Evolutionary conservation across 2,113 vertebrate species (phyloP).

Genomic region (Sander vitreus): DNA sequence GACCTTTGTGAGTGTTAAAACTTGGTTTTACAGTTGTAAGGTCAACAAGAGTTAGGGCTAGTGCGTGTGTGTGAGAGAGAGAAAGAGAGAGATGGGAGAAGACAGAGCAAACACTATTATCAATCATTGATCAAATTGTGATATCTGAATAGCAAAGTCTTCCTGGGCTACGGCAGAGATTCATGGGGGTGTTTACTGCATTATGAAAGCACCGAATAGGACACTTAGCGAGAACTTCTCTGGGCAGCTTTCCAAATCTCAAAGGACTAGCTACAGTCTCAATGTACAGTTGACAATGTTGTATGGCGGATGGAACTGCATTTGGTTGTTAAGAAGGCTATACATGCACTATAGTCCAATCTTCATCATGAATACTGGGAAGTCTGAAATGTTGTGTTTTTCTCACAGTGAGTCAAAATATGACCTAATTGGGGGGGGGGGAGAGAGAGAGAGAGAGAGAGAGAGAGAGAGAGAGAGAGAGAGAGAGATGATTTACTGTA

Average conservation of each 20-base stretch:
- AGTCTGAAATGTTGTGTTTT: neutral
- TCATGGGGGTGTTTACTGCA: constrained; percentile 23
- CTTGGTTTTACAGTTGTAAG: neutral
- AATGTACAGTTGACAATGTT: constrained; percentile 20
- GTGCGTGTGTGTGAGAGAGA: neutral
- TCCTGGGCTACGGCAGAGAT: constrained; percentile 13
- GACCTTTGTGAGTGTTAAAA: neutral
- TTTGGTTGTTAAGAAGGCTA: neutral
- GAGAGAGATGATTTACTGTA: constrained; percentile 13
- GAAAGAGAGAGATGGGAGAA: neutral
- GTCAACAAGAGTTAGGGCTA: neutral
- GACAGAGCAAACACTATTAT: constrained; percentile 27
- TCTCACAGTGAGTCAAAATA: too few species aligned
- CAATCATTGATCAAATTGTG: constrained; percentile 9
- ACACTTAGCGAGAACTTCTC: constrained; percentile 33
- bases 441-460: too few species aligned
- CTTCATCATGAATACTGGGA: neutral
- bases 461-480: too few species aligned
- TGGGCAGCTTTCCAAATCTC: constrained; percentile 28
- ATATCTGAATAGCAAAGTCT: neutral
- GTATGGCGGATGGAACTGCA: neutral
- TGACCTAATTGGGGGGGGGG: too few species aligned
- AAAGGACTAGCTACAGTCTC: neutral
- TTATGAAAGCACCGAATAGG: constrained; percentile 47
- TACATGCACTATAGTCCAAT: neutral